These are phyloP conservation scores for Drosophila affinis DNA, from an alignment of 2,888 invertebrate species.

Conservation along the genomic window DNA sequence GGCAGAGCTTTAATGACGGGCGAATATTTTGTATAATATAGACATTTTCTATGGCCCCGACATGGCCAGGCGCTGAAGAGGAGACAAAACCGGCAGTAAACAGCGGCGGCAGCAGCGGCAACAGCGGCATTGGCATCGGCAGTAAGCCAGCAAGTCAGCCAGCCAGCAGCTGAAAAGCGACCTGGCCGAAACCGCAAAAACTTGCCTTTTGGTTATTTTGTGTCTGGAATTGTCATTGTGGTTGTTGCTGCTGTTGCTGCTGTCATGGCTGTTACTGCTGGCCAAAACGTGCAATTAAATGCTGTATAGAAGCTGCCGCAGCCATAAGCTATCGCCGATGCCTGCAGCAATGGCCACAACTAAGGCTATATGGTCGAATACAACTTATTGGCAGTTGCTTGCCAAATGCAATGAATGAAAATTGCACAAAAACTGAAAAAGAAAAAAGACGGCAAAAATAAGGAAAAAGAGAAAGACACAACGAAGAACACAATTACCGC, in stretches of 20 bases:
- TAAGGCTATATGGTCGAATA: slow-evolving; percentile 31
- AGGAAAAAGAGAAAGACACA: slow-evolving; percentile 14
- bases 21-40: slow-evolving; percentile 55
- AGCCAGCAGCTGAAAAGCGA: slow-evolving; percentile 40
- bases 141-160: background rate
- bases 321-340: slow-evolving; percentile 44
- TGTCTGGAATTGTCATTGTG: slow-evolving; percentile 63
- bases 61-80: slow-evolving; percentile 40
- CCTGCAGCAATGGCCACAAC: slow-evolving; percentile 36
- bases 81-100: slow-evolving; percentile 24
- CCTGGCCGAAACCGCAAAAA: slow-evolving; percentile 55
- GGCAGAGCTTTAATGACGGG: slow-evolving; percentile 41
- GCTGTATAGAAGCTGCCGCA: slow-evolving; percentile 52
- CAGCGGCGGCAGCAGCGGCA: background rate
- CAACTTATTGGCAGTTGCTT: slow-evolving; percentile 67
- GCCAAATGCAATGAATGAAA: slow-evolving; percentile 66
- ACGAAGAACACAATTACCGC: slow-evolving; percentile 56
- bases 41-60: slow-evolving; percentile 57
- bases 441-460: slow-evolving; percentile 4
- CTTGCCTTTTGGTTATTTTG: slow-evolving; percentile 65
- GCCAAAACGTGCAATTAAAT: slow-evolving; percentile 72
- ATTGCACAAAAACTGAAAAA: slow-evolving; percentile 50
- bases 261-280: slow-evolving; percentile 36
- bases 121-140: too few relatives aligned
- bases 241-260: slow-evolving; percentile 32